Evolutionary conservation across 2,113 vertebrate genomes (phyloP).

Genomic region (Pterocles gutturalis): DNA sequence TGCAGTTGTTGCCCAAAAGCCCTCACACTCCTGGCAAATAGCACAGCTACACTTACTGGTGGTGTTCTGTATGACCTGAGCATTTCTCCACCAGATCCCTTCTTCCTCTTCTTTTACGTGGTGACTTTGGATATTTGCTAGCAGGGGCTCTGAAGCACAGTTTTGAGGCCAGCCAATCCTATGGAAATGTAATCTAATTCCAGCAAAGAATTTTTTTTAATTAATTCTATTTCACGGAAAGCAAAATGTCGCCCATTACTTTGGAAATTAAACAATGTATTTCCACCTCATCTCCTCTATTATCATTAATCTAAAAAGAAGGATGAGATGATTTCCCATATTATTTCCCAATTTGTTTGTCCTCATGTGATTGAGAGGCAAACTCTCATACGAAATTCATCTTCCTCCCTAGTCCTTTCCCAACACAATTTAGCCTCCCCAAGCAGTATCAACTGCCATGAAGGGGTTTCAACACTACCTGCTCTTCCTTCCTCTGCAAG

Average conservation of each 20-base stretch:
- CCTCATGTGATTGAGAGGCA: not conserved
- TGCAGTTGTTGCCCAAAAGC: not conserved
- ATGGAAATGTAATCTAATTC: not conserved
- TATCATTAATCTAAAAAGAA: not conserved
- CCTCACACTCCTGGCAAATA: not conserved
- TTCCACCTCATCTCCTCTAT: not conserved
- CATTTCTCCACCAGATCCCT: not conserved
- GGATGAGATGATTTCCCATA: not conserved
- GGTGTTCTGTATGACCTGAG: not conserved
- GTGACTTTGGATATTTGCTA: not conserved
- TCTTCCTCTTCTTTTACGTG: not conserved
- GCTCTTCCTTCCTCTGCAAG: not conserved
- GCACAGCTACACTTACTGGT: not conserved
- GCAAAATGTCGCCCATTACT: not conserved
- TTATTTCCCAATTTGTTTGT: not conserved
- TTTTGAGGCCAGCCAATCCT: not conserved
- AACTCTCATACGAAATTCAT: not conserved
- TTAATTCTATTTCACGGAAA: not conserved
- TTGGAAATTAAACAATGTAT: not conserved
- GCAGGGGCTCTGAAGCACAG: not conserved
- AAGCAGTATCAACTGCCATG: not conserved
- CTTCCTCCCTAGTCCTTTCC: not conserved
- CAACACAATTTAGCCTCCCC: not conserved
- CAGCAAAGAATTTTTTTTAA: not conserved
- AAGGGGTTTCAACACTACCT: not conserved